Evolutionary conservation across 2,797 vertebrate species (phyloP).

Genomic region (Enteromius unitaeniatus): DNA sequence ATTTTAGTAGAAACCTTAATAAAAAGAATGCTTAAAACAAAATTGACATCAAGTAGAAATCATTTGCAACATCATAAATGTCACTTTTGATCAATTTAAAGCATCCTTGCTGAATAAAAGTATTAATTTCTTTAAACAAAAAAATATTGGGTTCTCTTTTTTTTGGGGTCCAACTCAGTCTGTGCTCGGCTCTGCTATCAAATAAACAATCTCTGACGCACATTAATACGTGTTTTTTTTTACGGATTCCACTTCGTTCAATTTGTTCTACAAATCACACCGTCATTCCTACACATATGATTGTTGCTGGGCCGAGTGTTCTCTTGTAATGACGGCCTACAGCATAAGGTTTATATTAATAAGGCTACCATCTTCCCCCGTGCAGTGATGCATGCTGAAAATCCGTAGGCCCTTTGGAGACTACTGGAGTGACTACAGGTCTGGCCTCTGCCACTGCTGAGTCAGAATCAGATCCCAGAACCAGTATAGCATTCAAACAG

Average conservation of each 20-base stretch:
- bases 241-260: conserved; percentile 53
- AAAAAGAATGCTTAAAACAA: neutral
- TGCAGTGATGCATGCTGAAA: conserved; percentile 59
- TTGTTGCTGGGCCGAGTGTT: conserved; percentile 31
- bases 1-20: neutral
- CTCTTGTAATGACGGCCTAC: conserved; percentile 22
- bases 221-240: conserved; percentile 55
- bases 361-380: conserved; percentile 53
- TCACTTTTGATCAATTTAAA: neutral
- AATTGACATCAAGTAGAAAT: neutral
- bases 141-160: neutral
- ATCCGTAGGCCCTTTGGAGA: conserved; percentile 57
- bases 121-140: neutral
- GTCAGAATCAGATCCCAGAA: conserved; percentile 56
- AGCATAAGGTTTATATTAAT: conserved; percentile 48
- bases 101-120: neutral
- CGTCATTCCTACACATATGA: conserved; percentile 49
- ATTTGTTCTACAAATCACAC: conserved; percentile 48
- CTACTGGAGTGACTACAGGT: conserved; percentile 60
- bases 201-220: conserved; percentile 46
- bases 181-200: conserved; percentile 28
- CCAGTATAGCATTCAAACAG: conserved; percentile 34
- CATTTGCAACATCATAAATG: neutral
- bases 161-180: neutral
- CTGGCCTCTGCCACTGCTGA: conserved; percentile 59